phyloP scores from a whole-genome alignment of 1,140 invertebrate species.

The Cydia pomonella region DNA sequence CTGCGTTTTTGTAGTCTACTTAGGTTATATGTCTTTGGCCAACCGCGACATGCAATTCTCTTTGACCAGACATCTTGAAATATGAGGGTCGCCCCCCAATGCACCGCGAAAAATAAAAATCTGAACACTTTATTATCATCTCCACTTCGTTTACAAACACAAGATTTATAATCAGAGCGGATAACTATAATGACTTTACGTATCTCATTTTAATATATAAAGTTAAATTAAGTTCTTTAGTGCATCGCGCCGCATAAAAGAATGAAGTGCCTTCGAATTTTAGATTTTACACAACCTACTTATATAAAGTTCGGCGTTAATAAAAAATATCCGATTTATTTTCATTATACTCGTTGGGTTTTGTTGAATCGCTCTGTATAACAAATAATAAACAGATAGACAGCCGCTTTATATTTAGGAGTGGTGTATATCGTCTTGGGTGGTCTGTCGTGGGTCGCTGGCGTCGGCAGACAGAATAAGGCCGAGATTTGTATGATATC shows the following conservation, averaged over 20 bases:
- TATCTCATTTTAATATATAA: conserved; percentile 49
- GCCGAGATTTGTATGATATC: conserved; percentile 72
- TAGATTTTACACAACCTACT: conserved; percentile 43
- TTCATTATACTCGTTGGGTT: conserved; percentile 48
- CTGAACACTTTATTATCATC: conserved; percentile 52
- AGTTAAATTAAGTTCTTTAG: conserved; percentile 52
- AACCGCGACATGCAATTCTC: conserved; percentile 55
- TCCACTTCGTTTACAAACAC: conserved; percentile 41
- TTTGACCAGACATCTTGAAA: conserved; percentile 61
- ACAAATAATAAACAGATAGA: conserved; percentile 69
- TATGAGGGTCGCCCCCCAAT: conserved; percentile 59
- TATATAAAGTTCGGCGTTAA: conserved; percentile 38
- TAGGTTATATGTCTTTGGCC: conserved; percentile 8
- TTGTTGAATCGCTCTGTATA: conserved; percentile 48
- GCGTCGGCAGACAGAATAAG: conserved; percentile 62
- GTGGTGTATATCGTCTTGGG: conserved; percentile 65
- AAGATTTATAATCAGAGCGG: conserved; percentile 37
- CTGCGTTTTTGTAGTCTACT: not conserved
- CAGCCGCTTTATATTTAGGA: conserved; percentile 61
- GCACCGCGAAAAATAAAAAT: conserved; percentile 57
- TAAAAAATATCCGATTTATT: conserved; percentile 45
- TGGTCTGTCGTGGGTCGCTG: conserved; percentile 64
- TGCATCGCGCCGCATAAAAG: conserved; percentile 43
- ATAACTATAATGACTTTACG: conserved; percentile 41
- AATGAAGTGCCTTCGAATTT: conserved; percentile 46